A percentile compares a stretch with the other conserved stretches of the same genome.
Evolutionary conservation across 2,888 invertebrate species (phyloP).

Genomic region (Chrysodeixis includens): DNA sequence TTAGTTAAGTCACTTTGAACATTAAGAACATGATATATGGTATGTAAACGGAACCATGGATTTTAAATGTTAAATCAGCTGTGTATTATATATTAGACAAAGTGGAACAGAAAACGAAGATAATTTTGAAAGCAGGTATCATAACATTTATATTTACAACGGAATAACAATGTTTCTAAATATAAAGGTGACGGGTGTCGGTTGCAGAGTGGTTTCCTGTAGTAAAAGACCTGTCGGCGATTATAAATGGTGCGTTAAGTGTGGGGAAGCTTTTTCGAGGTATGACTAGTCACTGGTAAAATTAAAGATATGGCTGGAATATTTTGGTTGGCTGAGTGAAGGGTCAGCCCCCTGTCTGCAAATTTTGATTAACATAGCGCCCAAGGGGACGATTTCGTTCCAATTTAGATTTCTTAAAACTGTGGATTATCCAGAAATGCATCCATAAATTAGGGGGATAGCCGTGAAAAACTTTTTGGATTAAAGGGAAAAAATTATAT

Average conservation of each 20-base stretch:
- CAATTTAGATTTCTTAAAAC: background rate
- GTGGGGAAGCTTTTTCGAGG: slow-evolving; percentile 48
- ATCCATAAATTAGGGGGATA: background rate
- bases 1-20: background rate
- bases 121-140: slow-evolving; percentile 11
- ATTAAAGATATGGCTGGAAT: slow-evolving; percentile 33
- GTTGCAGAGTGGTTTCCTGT: slow-evolving; percentile 36
- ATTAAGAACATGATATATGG: background rate
- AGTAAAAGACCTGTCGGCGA: slow-evolving; percentile 41
- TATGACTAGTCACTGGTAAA: slow-evolving; percentile 44
- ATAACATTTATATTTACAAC: slow-evolving; percentile 19
- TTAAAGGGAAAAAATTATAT: background rate
- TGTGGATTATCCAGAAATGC: background rate
- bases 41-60: background rate
- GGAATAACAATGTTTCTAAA: slow-evolving; percentile 37
- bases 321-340: slow-evolving; percentile 18
- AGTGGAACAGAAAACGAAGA: slow-evolving; percentile 14
- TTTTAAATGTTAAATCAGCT: background rate
- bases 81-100: slow-evolving; percentile 6
- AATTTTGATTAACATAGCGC: background rate
- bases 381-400: background rate
- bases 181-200: slow-evolving; percentile 39
- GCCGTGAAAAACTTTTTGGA: background rate
- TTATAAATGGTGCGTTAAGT: slow-evolving; percentile 45
- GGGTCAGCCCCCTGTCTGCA: background rate